Evolutionary conservation across 2,797 vertebrate species (phyloP).

Genomic region (Sebastolobus altivelis): DNA sequence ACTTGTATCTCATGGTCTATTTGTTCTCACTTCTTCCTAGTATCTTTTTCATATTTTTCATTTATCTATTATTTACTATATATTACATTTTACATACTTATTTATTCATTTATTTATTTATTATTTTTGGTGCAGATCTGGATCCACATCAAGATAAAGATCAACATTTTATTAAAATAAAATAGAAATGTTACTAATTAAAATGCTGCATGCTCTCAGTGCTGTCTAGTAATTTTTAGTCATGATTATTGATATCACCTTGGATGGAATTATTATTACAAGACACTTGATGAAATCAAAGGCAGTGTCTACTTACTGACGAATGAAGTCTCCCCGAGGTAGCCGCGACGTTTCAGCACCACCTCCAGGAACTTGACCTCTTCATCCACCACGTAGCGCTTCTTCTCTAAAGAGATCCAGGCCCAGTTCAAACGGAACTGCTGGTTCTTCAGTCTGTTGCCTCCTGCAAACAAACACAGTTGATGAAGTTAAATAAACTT

Average conservation of each 20-base stretch:
- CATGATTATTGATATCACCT: not conserved
- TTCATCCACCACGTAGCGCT: constrained; percentile 92
- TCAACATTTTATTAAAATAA: not conserved
- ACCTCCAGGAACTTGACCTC: constrained; percentile 92
- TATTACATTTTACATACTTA: not conserved
- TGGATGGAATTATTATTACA: not conserved
- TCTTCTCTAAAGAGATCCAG: constrained; percentile 96
- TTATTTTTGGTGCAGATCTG: not conserved
- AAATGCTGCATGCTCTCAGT: not conserved
- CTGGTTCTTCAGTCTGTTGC: constrained; percentile 93
- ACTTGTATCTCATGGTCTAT: not conserved
- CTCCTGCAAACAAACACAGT: constrained; percentile 83
- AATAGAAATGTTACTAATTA: not conserved
- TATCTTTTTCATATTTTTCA: not conserved
- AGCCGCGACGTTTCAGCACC: constrained; percentile 91
- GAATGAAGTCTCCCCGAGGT: constrained; percentile 96
- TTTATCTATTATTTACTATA: not conserved
- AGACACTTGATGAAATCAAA: not conserved
- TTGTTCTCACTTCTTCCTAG: not conserved
- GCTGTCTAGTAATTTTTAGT: not conserved
- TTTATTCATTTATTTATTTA: not conserved
- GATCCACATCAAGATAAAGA: not conserved
- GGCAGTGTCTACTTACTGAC: constrained; percentile 87
- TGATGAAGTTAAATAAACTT: not conserved
- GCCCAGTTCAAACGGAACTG: constrained; percentile 94